Percentiles rank a stretch among this genome's conserved stretches.
These are phyloP conservation scores for Pygmarrhopalites habei DNA, from an alignment of 1,140 invertebrate species.

Conservation along the genomic window DNA sequence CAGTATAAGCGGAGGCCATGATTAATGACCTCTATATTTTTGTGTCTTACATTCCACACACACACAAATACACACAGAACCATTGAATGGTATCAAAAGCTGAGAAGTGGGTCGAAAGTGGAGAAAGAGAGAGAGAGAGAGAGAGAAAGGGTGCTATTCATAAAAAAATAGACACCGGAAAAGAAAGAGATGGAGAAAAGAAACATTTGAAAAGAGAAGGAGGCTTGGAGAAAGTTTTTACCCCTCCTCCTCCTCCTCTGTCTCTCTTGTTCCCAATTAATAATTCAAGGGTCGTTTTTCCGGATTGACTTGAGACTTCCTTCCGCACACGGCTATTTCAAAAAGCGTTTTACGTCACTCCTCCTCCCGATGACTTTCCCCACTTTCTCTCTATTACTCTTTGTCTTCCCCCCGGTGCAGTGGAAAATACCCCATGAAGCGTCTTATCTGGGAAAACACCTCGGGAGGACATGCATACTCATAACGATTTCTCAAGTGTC, in stretches of 20 bases:
- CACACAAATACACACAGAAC: too few relatives aligned
- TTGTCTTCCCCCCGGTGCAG: not conserved
- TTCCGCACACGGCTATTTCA: not conserved
- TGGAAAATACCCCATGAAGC: not conserved
- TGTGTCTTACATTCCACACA: too few relatives aligned
- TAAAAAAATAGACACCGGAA: not conserved
- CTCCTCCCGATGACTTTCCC: not conserved
- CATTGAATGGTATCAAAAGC: too few relatives aligned
- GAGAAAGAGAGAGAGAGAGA: too few relatives aligned
- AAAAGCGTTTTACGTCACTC: conserved; percentile 8
- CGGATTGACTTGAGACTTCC: conserved; percentile 9
- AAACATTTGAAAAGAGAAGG: not conserved
- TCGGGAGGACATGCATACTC: too few relatives aligned
- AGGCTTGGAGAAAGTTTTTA: not conserved
- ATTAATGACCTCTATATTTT: too few relatives aligned
- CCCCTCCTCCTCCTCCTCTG: not conserved
- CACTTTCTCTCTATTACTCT: not conserved
- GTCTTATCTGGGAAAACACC: too few relatives aligned
- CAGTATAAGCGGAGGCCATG: too few relatives aligned
- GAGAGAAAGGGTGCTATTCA: not conserved
- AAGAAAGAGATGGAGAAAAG: not conserved
- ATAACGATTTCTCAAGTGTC: too few relatives aligned
- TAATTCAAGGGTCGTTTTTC: conserved; percentile 13
- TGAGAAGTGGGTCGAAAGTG: too few relatives aligned
- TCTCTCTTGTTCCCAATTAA: conserved; percentile 6